Conservation (phyloP, 1,140 invertebrate genomes). For the Chrysomallon squamiferum region DNA sequence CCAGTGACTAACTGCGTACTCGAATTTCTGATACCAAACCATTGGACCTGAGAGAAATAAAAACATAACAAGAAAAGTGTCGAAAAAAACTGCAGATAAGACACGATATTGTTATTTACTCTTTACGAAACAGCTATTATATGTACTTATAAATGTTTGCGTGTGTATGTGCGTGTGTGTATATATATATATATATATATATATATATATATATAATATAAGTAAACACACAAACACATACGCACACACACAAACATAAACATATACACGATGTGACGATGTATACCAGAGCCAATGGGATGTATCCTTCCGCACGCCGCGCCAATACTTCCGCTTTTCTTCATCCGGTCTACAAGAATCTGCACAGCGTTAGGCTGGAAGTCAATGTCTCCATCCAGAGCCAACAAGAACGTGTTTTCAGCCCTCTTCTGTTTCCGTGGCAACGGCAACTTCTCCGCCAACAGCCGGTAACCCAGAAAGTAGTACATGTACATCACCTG, state of each 20-base stretch:
- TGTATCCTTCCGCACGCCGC: slow-evolving; percentile 69
- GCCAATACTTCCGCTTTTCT: slow-evolving; percentile 66
- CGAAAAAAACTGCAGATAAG: not conserved
- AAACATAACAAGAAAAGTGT: not conserved
- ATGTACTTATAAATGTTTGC: too few relatives aligned
- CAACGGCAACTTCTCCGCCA: slow-evolving; percentile 65
- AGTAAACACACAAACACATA: too few relatives aligned
- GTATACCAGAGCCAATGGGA: slow-evolving; percentile 62
- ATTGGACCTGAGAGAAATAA: slow-evolving; percentile 61
- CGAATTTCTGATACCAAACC: slow-evolving; percentile 74
- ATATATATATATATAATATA: too few relatives aligned
- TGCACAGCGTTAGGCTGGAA: slow-evolving; percentile 68
- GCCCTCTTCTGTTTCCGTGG: slow-evolving; percentile 85
- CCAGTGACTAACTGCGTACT: slow-evolving; percentile 74
- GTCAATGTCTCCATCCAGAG: slow-evolving; percentile 63
- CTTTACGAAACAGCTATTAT: not conserved
- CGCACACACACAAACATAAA: too few relatives aligned
- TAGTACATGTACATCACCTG: slow-evolving; percentile 99
- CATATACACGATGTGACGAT: too few relatives aligned
- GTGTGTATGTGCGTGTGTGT: too few relatives aligned
- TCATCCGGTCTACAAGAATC: slow-evolving; percentile 68
- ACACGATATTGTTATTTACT: not conserved
- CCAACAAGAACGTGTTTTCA: slow-evolving; percentile 68
- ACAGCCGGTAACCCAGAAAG: slow-evolving; percentile 53
- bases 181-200: too few relatives aligned